Evolutionary conservation across 1,140 invertebrate genomes (phyloP).

Genomic region (Muscidifurax raptorellus): DNA sequence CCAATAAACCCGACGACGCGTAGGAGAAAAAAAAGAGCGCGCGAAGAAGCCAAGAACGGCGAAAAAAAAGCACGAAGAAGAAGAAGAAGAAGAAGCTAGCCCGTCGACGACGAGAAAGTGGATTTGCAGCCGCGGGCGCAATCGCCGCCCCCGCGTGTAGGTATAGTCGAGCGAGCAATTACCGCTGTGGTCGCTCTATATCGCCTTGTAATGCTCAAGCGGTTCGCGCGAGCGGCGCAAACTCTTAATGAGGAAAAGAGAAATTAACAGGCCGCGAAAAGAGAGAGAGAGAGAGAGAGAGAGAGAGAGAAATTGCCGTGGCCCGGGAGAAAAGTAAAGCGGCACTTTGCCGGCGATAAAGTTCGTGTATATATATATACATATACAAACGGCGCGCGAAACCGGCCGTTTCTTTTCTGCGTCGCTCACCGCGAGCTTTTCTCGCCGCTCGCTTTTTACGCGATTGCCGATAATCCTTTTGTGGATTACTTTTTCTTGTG

Average conservation of each 20-base stretch:
- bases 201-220: not conserved
- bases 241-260: not conserved
- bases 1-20: not conserved
- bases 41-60: not conserved
- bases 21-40: not conserved
- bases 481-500: too few species aligned
- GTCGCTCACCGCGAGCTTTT: too few species aligned
- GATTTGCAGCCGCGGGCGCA: constrained; percentile 45
- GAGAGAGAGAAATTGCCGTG: not conserved
- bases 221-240: not conserved
- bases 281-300: too few species aligned
- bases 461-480: too few species aligned
- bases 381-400: too few species aligned
- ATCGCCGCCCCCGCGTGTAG: constrained; percentile 42
- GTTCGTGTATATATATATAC: not conserved
- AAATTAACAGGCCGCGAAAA: not conserved
- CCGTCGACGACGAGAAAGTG: constrained; percentile 45
- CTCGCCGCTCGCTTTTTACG: too few species aligned
- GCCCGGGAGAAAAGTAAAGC: not conserved
- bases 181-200: not conserved
- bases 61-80: not conserved
- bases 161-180: constrained; percentile 31
- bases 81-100: constrained; percentile 31
- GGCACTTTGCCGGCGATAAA: constrained; percentile 9
- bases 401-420: not conserved